phyloP scores from a whole-genome alignment of 2,113 vertebrate genomes.

The Triplophysa dalaica region DNA sequence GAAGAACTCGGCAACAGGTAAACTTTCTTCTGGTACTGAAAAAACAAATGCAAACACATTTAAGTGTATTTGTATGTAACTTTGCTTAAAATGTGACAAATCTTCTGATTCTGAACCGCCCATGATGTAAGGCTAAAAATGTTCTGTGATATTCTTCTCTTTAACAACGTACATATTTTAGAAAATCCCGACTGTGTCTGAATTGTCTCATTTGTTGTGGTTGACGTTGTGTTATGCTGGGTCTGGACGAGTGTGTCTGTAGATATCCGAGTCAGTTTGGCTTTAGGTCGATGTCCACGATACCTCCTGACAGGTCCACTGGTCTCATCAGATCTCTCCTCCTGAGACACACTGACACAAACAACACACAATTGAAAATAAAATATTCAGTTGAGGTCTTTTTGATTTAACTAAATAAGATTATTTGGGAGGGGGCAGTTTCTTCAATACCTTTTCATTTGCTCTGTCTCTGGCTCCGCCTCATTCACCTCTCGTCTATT shows the following conservation, averaged over 20 bases:
- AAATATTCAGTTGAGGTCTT: too few species aligned
- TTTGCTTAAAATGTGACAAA: too few species aligned
- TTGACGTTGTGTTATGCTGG: background rate
- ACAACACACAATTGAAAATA: background rate
- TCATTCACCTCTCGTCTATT: background rate
- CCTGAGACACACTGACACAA: conserved; percentile 41
- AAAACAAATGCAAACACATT: background rate
- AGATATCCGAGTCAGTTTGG: conserved; percentile 55
- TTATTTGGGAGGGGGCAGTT: too few species aligned
- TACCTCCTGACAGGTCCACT: conserved; percentile 45
- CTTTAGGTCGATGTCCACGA: conserved; percentile 60
- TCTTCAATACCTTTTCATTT: conserved; percentile 3
- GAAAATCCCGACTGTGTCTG: background rate
- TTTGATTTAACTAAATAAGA: background rate
- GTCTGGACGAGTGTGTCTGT: background rate
- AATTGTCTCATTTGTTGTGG: conserved; percentile 9
- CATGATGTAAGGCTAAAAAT: too few species aligned
- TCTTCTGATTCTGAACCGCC: too few species aligned
- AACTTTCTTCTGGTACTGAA: background rate
- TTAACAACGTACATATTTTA: too few species aligned
- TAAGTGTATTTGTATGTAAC: background rate
- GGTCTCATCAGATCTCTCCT: conserved; percentile 24
- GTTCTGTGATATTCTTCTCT: too few species aligned
- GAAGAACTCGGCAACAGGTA: background rate
- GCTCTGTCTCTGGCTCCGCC: background rate